Evolutionary conservation across 1,140 invertebrate species (phyloP), one percentile per base, ranked within the genome.

Genomic region (Sipha flava): DNA sequence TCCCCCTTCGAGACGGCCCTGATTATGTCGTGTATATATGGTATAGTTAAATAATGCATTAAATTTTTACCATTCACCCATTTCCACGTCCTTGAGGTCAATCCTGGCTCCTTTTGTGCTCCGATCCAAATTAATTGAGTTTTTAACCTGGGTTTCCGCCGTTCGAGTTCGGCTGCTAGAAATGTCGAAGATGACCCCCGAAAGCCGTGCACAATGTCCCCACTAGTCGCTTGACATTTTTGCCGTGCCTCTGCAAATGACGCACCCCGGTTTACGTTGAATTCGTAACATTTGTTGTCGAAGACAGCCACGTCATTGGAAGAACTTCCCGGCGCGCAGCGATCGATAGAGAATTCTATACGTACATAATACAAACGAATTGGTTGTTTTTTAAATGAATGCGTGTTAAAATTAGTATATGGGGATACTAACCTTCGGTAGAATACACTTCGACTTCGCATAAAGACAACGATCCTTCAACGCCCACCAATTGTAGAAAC

Each of bases 391-490:
- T n/a, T n/a, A n/a, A n/a, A n/a, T n/a, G n/a, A n/a, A n/a, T n/a
- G n/a, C n/a, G n/a, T n/a, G n/a, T n/a, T n/a, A n/a, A n/a, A n/a
- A n/a, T n/a, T n/a, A n/a, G n/a, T n/a, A n/a, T n/a, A n/a, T n/a
- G n/a, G n/a, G 5, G 37, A 2, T 21, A 83, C 86, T 87, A 85
- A 94, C 93, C 93, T 86, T 95, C 93, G 18, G 93, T 94, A 2
- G 93, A 94, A 83, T 95, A 96, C 2, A 96, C 92, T 87, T 96
- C 93, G 2, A 96, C 94, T 87, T 97, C 94, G 84, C 95, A 96
- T 1, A 96, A 86, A 7, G 94, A 95, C 18, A 97, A 86, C 12
- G 93, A 94, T 23, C 94, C 94, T 86, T 96, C 94, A 1, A 95
- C 93, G 0, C 94, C 94, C 1, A 96, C 94, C 72, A 96, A 88